Conservation (phyloP, 1,140 invertebrate species). For the Pachyrhynchus sulphureomaculatus region DNA sequence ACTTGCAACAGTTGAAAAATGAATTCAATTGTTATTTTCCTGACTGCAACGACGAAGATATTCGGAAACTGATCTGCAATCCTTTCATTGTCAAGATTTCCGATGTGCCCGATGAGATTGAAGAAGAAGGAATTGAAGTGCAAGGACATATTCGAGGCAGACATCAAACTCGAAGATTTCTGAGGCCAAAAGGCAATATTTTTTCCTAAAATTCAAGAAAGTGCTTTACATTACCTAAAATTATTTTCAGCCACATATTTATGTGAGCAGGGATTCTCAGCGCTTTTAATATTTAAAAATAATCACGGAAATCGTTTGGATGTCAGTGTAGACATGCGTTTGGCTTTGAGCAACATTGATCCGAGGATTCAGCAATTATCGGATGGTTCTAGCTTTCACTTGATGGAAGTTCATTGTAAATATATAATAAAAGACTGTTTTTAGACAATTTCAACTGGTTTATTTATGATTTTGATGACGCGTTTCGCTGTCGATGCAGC, state of each 20-base stretch:
- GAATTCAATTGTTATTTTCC: background rate
- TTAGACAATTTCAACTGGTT: no score
- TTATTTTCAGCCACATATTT: constrained; percentile 16
- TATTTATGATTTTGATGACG: no score
- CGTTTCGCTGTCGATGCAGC: no score
- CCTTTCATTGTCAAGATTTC: constrained; percentile 14
- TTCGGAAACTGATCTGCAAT: constrained; percentile 17
- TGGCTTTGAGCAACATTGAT: constrained; percentile 14
- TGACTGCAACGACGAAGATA: constrained; percentile 5
- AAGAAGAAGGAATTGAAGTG: no score
- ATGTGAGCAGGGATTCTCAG: constrained; percentile 22
- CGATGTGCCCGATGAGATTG: no score
- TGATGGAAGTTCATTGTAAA: no score
- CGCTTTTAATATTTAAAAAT: constrained; percentile 17
- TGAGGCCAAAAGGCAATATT: background rate
- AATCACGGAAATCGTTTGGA: constrained; percentile 11
- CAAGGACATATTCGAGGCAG: background rate
- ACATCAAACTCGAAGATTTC: background rate
- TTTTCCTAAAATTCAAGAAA: background rate
- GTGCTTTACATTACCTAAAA: background rate
- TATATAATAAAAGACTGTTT: no score
- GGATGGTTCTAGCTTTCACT: no score
- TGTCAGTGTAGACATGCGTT: constrained; percentile 7
- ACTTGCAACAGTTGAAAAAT: no score
- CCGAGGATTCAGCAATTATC: background rate